Base-by-base conservation (phyloP, 2,888 invertebrate species). In the Magallana nippona region DNA sequence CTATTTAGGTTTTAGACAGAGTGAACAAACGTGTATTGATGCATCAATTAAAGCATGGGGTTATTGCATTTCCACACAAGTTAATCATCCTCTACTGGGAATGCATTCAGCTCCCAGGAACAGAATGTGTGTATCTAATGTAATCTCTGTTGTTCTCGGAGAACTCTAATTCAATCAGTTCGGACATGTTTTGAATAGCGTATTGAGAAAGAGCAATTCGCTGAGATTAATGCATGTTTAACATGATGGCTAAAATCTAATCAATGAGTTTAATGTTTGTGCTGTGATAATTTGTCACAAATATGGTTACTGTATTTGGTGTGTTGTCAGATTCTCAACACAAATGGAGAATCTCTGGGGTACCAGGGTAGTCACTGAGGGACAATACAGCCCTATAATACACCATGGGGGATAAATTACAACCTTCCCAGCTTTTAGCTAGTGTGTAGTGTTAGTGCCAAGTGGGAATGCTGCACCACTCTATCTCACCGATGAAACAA, bases 201-300 rank as follows among this genome's bases (percentile, higher is more conserved):
- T 71, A 71, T 71, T 71, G 71, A 71, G 71, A 71, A 71, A 71
- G 71, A 71, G 71, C 71, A 71, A 71, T 71, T 71, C 32, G 71
- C 71, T 27, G 13, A 71, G 71, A 71, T 71, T 71, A 71, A 71
- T 71, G 71, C 71, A 71, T 71, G 71, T 71, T 71, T 71, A 71
- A 71, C 71, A 71, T 71, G 71, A 22, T 71, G 71, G 27, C 71
- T 71, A 71, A 71, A 71, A 71, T 22, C 22, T 71, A 71, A 71
- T 71, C 71, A 71, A 71, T 71, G 71, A 71, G 32, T 71, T 71
- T 71, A 71, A 71, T 71, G 71, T 71, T 71, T 71, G 71, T 32
- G 22, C 19, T 27, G 71, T 71, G 71, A 71, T 71, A 71, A 71
- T 71, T 71, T 71, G 22, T 71, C 71, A 71, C 71, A 71, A 71